Conservation (phyloP, 2,113 vertebrate species). For the Neofelis nebulosa region DNA sequence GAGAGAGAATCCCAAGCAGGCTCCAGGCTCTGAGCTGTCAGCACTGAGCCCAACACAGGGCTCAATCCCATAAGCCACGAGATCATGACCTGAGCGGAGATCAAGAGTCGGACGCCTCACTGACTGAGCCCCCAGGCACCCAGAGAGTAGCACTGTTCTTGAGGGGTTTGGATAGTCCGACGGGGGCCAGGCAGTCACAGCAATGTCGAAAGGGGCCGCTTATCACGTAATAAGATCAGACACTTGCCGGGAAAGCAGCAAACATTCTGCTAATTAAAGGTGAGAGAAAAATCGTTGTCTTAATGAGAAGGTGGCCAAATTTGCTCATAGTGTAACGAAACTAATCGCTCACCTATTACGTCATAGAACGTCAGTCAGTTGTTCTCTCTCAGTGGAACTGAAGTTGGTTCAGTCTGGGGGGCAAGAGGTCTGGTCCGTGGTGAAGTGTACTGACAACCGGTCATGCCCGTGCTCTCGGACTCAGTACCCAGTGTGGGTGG, state of each 20-base stretch:
- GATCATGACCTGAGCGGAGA: too few species aligned
- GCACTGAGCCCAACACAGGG: too few species aligned
- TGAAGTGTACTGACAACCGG: accelerated
- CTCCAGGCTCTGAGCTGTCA: too few species aligned
- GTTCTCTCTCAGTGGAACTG: accelerated
- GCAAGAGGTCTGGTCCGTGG: background rate
- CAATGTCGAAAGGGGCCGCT: background rate
- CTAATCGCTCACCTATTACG: background rate
- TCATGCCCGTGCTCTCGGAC: accelerated
- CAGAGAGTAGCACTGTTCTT: too few species aligned
- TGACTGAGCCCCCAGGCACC: too few species aligned
- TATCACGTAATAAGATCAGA: too few species aligned
- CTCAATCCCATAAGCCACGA: too few species aligned
- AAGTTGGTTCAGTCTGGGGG: accelerated
- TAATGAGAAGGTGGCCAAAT: background rate
- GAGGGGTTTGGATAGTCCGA: background rate
- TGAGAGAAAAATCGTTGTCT: background rate
- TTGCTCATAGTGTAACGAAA: background rate
- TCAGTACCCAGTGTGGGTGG: accelerated
- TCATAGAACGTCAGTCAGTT: background rate
- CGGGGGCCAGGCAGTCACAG: background rate
- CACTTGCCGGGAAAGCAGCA: background rate
- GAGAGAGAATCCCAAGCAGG: too few species aligned
- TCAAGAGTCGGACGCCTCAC: too few species aligned
- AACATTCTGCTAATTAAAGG: too few species aligned